phyloP scores from a whole-genome alignment of 1,140 invertebrate genomes.

The Philaenus spumarius region DNA sequence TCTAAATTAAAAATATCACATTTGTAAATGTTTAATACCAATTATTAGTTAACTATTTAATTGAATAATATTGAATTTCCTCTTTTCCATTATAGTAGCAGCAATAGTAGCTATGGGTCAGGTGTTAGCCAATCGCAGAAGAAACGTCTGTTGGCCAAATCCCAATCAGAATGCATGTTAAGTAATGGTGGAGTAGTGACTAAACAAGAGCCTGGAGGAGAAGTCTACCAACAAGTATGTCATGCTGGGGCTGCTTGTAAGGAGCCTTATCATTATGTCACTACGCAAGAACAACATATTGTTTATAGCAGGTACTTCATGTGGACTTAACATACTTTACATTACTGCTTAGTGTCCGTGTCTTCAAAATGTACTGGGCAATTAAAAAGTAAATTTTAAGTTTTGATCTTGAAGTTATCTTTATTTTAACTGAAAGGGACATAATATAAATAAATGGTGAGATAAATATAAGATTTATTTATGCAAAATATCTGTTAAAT shows the following conservation, averaged over 20 bases:
- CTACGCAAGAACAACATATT: constrained; percentile 50
- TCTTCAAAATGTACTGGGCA: too few species aligned
- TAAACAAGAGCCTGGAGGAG: constrained; percentile 42
- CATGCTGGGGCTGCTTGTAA: constrained; percentile 45
- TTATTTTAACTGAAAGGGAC: too few species aligned
- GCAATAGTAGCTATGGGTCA: background rate
- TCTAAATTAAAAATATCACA: too few species aligned
- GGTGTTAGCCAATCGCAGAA: constrained; percentile 71
- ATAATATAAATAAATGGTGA: too few species aligned
- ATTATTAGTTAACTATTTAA: background rate
- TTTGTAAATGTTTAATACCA: background rate
- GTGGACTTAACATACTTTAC: too few species aligned
- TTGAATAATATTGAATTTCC: background rate
- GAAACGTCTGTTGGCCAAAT: constrained; percentile 78
- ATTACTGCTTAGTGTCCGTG: too few species aligned
- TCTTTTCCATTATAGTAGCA: background rate
- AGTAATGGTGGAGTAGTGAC: constrained; percentile 49
- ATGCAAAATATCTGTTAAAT: too few species aligned
- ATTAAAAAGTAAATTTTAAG: too few species aligned
- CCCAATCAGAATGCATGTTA: constrained; percentile 81
- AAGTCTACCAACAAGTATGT: constrained; percentile 26
- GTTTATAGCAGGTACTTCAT: constrained; percentile 42
- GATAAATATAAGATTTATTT: too few species aligned
- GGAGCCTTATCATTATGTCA: constrained; percentile 50
- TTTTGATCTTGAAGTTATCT: too few species aligned